These are phyloP conservation scores for Petrosia ficiformis DNA, from an alignment of 37 sponge, comb jelly and placozoan species.

Conservation along the genomic window DNA sequence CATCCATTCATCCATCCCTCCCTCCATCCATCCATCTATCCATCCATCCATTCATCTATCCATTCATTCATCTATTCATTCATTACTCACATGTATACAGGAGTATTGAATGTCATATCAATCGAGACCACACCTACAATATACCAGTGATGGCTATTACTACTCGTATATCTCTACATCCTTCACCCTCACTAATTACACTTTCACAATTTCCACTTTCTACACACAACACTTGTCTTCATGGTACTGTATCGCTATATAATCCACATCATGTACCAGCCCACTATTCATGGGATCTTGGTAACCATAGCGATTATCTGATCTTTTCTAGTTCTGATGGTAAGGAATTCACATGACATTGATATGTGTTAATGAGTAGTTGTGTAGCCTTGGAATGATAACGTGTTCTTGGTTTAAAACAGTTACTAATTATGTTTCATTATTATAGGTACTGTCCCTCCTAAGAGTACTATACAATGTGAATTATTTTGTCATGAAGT, in stretches of 20 bases:
- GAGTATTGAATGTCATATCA: slow-evolving; percentile 47
- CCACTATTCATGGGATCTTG: slow-evolving; percentile 38
- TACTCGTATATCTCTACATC: slow-evolving; percentile 19
- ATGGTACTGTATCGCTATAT: slow-evolving; percentile 20
- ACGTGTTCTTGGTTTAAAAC: too few relatives aligned
- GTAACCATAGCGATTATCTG: not conserved
- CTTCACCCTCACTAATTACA: slow-evolving; percentile 44
- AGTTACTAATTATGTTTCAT: too few relatives aligned
- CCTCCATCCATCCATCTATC: too few relatives aligned
- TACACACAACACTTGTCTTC: slow-evolving; percentile 12
- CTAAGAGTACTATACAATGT: slow-evolving; percentile 54
- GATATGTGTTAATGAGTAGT: too few relatives aligned
- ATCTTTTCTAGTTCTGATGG: not conserved
- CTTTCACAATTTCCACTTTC: slow-evolving; percentile 25
- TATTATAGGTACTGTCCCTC: slow-evolving; percentile 53
- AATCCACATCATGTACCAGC: slow-evolving; percentile 40
- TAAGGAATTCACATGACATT: too few relatives aligned
- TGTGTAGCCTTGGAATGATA: too few relatives aligned
- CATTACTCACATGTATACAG: too few relatives aligned
- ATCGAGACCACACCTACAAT: slow-evolving; percentile 29
- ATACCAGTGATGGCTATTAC: slow-evolving; percentile 44
- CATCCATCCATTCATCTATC: too few relatives aligned
- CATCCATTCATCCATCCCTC: too few relatives aligned
- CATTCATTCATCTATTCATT: too few relatives aligned
- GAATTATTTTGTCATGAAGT: slow-evolving; percentile 56